Conservation (phyloP, 2,888 invertebrate species). For the Odontomyia ornata region DNA sequence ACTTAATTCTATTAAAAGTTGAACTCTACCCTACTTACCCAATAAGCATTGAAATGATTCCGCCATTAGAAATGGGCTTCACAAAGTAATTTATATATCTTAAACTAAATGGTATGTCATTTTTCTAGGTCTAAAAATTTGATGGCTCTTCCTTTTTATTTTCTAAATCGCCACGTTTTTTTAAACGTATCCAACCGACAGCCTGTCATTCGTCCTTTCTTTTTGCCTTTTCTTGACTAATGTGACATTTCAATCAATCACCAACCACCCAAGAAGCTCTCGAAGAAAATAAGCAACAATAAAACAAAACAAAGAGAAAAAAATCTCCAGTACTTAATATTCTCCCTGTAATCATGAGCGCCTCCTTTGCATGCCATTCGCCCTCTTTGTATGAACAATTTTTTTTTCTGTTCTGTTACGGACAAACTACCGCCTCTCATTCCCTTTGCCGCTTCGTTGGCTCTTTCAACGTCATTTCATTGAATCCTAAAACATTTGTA, state of each 20-base stretch:
- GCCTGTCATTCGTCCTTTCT: conserved; percentile 30
- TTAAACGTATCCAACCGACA: background rate
- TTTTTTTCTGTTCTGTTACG: too few relatives aligned
- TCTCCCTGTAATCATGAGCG: background rate
- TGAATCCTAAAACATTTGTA: conserved; percentile 47
- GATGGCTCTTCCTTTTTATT: conserved; percentile 30
- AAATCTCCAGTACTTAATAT: conserved; percentile 43
- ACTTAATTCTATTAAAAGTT: conserved; percentile 26
- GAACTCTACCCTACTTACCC: background rate
- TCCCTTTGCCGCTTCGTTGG: background rate
- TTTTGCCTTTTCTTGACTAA: conserved; percentile 45
- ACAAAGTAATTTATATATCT: conserved; percentile 50
- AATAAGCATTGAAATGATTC: conserved; percentile 10
- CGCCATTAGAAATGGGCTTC: conserved; percentile 13
- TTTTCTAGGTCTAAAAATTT: conserved; percentile 49
- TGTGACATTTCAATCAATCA: conserved; percentile 52
- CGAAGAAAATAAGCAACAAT: background rate
- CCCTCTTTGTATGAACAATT: background rate
- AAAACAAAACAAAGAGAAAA: conserved; percentile 35
- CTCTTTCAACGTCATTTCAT: conserved; percentile 38
- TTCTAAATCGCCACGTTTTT: conserved; percentile 35
- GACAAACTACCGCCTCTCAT: conserved; percentile 5
- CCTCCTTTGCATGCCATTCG: conserved; percentile 19
- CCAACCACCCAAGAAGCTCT: conserved; percentile 37
- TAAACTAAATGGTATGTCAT: conserved; percentile 51